phyloP scores from a whole-genome alignment of 2,888 invertebrate genomes.

The Oscheius sp. region DNA sequence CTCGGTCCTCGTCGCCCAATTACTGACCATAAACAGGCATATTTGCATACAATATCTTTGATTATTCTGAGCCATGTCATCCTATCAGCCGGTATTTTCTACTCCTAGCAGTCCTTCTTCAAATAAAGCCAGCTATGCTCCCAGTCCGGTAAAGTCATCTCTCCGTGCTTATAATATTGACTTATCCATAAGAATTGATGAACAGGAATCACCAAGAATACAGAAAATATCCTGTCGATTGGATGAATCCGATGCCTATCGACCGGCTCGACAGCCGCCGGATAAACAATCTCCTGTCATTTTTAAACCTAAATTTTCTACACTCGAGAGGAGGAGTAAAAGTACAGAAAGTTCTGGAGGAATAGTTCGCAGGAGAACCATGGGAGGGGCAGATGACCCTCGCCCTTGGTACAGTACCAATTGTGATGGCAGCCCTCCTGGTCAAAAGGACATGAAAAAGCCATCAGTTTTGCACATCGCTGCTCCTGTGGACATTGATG shows the following conservation, averaged over 20 bases:
- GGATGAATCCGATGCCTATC: slow-evolving; percentile 34
- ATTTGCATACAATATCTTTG: slow-evolving; percentile 10
- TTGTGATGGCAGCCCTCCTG: slow-evolving; percentile 39
- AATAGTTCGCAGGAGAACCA: slow-evolving; percentile 37
- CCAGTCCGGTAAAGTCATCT: slow-evolving; percentile 26
- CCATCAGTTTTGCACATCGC: slow-evolving; percentile 53
- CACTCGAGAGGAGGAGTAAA: slow-evolving; percentile 25
- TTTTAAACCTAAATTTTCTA: slow-evolving; percentile 50
- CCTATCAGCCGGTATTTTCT: slow-evolving; percentile 17
- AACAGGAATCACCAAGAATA: slow-evolving; percentile 14
- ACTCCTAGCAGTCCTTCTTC: neutral
- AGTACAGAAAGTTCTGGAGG: slow-evolving; percentile 9
- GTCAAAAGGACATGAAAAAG: slow-evolving; percentile 38
- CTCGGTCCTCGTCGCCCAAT: slow-evolving; percentile 23
- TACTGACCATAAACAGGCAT: slow-evolving; percentile 27
- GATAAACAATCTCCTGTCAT: slow-evolving; percentile 45
- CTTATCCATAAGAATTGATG: slow-evolving; percentile 37
- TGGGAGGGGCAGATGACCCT: slow-evolving; percentile 41
- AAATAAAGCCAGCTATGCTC: slow-evolving; percentile 31
- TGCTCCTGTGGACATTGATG: slow-evolving; percentile 49
- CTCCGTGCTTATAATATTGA: slow-evolving; percentile 48
- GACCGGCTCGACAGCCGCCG: slow-evolving; percentile 1
- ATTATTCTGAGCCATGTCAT: neutral
- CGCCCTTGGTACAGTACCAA: slow-evolving; percentile 52
- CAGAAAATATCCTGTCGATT: slow-evolving; percentile 28